phyloP scores from a whole-genome alignment of 2,113 vertebrate species.

The Psittacula cyanocephala region DNA sequence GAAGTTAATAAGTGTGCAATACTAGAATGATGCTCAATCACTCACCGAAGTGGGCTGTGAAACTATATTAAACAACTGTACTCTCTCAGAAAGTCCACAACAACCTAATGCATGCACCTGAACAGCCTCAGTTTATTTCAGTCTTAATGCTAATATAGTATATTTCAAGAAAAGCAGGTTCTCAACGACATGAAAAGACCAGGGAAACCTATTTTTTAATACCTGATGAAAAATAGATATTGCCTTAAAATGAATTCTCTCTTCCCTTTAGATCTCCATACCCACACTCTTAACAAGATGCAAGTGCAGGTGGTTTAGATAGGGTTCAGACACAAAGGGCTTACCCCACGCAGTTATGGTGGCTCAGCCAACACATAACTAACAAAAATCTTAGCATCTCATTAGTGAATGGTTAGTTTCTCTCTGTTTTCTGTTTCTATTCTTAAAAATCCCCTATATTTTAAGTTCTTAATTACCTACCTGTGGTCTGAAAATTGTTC shows the following conservation, averaged over 20 bases:
- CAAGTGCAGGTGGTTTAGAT: neutral
- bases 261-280: neutral
- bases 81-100: neutral
- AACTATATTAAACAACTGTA: neutral
- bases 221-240: neutral
- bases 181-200: accelerated
- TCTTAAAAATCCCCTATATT: neutral
- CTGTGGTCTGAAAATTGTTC: constrained; percentile 24
- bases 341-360: neutral
- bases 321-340: neutral
- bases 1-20: neutral
- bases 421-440: neutral
- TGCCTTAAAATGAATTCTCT: neutral
- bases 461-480: constrained; percentile 39
- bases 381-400: neutral
- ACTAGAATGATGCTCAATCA: neutral
- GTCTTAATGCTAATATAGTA: neutral
- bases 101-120: neutral
- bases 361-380: neutral
- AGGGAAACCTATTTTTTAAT: neutral
- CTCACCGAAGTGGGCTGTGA: neutral
- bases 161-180: neutral
- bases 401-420: neutral
- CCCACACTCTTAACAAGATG: neutral
- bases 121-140: neutral